Base-by-base conservation (phyloP, 2,888 invertebrate genomes). In the Ctenicera cuprea region DNA sequence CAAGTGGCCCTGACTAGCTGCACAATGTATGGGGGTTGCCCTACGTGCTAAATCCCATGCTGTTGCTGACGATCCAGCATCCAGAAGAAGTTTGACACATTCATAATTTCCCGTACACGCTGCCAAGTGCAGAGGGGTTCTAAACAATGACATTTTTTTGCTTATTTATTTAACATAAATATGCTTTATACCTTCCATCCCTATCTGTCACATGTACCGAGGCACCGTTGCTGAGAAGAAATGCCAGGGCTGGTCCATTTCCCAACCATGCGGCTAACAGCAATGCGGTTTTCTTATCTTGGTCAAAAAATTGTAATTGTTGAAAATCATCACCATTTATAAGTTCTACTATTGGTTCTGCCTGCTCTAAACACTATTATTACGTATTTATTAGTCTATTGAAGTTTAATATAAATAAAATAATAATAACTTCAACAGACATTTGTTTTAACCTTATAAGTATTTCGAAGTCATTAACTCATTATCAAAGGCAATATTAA, bases 21-120 rank as follows among this genome's bases (percentile, higher is more conserved):
- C 95, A 84, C 93, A 96, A 84, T 92, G 95, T 63, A 95, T 86
- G 0, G 95, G 92, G 68, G 95, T 93, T 70, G 92, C 93, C 85
- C 92, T 90, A 79, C 89, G 90, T 41, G 90, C 90, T 57, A 87
- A 89, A 86, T 94, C 95, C 94, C 94, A 95, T 83, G 88, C 90
- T 83, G 93, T 91, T 0, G 94, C 91, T 41, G 82, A 77, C 1
- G 94, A 93, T 16, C 92, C 92, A 65, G 90, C 85, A 65, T 91
- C 90, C 38, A 97, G 85, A 54, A 97, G 87, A 43, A 94, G 87
- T 81, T 90, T 91, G 1, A 93, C 89, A 75, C 94, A 94, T 75
- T 92, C 92, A 45, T 91, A 89, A 80, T 92, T 93, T 18, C 94
- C 94, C 12, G 92, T 90, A 85, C 93, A 92, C 72, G 95, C 93